Evolutionary conservation across 2,888 invertebrate genomes (phyloP).

Genomic region (Caenorhabditis macrosperma): DNA sequence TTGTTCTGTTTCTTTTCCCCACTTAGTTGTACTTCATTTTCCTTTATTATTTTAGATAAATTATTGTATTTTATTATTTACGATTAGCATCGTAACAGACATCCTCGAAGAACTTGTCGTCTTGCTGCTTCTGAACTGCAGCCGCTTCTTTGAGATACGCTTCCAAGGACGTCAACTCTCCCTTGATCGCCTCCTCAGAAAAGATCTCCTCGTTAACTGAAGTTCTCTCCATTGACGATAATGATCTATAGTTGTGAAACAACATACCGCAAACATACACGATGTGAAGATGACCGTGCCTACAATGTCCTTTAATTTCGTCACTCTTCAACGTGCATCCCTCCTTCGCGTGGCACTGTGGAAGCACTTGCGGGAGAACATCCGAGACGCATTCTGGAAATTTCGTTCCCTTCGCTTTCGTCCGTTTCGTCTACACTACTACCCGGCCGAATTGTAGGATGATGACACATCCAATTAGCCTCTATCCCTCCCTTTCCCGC

Average conservation of each 20-base stretch:
- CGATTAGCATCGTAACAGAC: too few relatives aligned
- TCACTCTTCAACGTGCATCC: slow-evolving; percentile 80
- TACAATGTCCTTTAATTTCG: slow-evolving; percentile 42
- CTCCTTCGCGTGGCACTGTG: slow-evolving; percentile 81
- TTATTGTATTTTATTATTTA: too few relatives aligned
- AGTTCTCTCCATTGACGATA: too few relatives aligned
- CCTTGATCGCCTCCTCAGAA: slow-evolving; percentile 77
- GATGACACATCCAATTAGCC: slow-evolving; percentile 7
- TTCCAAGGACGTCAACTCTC: slow-evolving; percentile 67
- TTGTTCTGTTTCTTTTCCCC: too few relatives aligned
- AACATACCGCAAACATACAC: slow-evolving; percentile 55
- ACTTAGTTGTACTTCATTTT: too few relatives aligned
- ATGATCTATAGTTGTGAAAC: too few relatives aligned
- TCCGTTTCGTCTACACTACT: background rate
- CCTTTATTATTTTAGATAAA: too few relatives aligned
- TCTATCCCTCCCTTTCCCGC: background rate
- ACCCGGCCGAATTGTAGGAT: background rate
- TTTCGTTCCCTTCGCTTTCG: background rate
- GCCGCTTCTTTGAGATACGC: slow-evolving; percentile 53
- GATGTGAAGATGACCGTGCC: slow-evolving; percentile 52
- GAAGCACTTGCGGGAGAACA: slow-evolving; percentile 77
- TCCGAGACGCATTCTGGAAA: slow-evolving; percentile 76
- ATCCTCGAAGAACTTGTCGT: slow-evolving; percentile 30
- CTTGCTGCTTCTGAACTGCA: slow-evolving; percentile 16
- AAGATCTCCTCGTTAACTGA: slow-evolving; percentile 79